Evolutionary conservation across 1,140 invertebrate genomes (phyloP).

Genomic region (Harpegnathos saltator): DNA sequence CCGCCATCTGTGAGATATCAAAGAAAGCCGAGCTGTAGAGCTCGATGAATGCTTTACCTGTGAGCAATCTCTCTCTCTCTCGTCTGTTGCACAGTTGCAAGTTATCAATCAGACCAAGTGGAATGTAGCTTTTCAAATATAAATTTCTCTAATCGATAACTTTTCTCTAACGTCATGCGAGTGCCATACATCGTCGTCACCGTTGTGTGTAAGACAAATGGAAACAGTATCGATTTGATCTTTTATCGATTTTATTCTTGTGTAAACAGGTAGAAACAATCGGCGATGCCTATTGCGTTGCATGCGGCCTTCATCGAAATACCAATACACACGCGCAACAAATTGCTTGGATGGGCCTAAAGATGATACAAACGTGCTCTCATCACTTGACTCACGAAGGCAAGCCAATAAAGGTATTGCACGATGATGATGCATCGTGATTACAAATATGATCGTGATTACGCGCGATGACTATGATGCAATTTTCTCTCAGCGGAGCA

Average conservation of each 20-base stretch:
- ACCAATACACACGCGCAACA: constrained; percentile 95
- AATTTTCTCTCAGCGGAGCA: constrained; percentile 23
- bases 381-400: constrained; percentile 95
- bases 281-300: constrained; percentile 98
- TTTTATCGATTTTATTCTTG: not conserved
- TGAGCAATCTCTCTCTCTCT: not conserved
- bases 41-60: not conserved
- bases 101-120: constrained; percentile 1
- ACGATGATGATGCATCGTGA: constrained; percentile 21
- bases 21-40: not conserved
- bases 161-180: constrained; percentile 11
- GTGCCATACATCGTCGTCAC: not conserved
- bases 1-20: constrained; percentile 37
- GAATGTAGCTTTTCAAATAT: not conserved
- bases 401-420: constrained; percentile 93
- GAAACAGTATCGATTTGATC: constrained; percentile 47
- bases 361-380: constrained; percentile 96
- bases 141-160: constrained; percentile 34
- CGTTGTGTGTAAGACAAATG: not conserved
- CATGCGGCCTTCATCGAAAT: constrained; percentile 94
- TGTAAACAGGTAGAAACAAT: constrained; percentile 94
- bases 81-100: constrained; percentile 3
- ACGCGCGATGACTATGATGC: not conserved
- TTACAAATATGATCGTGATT: constrained; percentile 41
- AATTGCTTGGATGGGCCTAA: constrained; percentile 97